Base-by-base conservation (phyloP, 2,888 invertebrate species). In the Yponomeuta evonymella region DNA sequence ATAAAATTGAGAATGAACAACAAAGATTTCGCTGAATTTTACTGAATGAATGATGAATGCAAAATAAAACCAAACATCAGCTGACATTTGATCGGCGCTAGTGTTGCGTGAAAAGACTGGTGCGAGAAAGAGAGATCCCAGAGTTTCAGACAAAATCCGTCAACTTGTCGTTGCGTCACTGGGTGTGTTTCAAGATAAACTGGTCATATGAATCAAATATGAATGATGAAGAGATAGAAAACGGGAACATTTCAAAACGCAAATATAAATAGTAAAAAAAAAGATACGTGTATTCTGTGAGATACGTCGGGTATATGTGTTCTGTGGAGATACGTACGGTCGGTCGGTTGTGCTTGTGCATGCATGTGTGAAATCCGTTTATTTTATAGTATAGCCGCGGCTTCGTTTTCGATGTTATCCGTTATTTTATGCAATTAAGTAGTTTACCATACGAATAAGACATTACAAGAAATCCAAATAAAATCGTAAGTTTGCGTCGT, bases 1-100 rank as follows among this genome's bases (percentile, higher is more conserved):
- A 88, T 88, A 84, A 78, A 83, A 85, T 79, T 80, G 73, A 75
- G 78, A 84, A 67, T 1, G 10, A 71, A 73, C 33, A 69, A 69
- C 48, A 51, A 69, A 62, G 62, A 69, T 48, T 33, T 67, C 67
- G 43, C 67, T 58, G 43, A 67, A 67, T 67, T 67, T 23, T 67
- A 9, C 12, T 43, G 48, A 67, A 67, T 43, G 36, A 43, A 43
- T 11, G 15, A 67, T 15, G 36, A 48, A 48, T 0, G 15, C n/a
- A 67, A 67, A 62, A 70, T 29, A 30, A n/a, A 70, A 69, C 33
- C 29, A 29, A 69, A 63, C n/a, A 43, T 70, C 64, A 48, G 48
- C 63, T 62, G 62, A 70, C 48, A 68, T 48, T 29, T 51, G 68
- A 29, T 23, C 43, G 70, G 70, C 70, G 70, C 70, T 70, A 70